Evolutionary conservation across 2,797 vertebrate genomes (phyloP).

Genomic region (Enteromius thamalakanensis): DNA sequence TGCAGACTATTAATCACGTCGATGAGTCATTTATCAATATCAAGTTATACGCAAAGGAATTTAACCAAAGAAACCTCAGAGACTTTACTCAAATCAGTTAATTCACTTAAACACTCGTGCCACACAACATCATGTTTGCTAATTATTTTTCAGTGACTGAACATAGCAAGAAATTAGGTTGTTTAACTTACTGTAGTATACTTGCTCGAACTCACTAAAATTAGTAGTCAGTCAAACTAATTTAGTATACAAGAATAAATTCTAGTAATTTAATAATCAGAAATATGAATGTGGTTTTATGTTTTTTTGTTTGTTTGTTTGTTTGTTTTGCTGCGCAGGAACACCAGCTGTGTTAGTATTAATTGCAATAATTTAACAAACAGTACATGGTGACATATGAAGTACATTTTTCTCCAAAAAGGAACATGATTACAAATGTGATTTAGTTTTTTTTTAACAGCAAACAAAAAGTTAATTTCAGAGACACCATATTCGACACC

Average conservation of each 20-base stretch:
- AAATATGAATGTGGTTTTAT: not conserved
- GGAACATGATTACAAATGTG: too few relatives aligned
- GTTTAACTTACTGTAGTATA: too few relatives aligned
- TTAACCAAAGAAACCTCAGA: not conserved
- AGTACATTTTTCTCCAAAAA: not conserved
- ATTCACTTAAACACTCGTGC: not conserved
- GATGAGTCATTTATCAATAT: slow-evolving; percentile 25
- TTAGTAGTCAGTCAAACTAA: not conserved
- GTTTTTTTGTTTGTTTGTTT: too few relatives aligned
- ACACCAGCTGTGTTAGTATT: not conserved
- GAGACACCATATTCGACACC: too few relatives aligned
- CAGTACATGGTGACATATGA: not conserved
- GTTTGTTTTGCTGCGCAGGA: not conserved
- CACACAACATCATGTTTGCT: not conserved
- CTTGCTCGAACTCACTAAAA: not conserved
- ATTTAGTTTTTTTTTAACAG: too few relatives aligned
- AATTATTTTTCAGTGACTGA: not conserved
- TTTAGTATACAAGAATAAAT: not conserved
- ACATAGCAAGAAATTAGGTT: too few relatives aligned
- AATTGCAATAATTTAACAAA: not conserved
- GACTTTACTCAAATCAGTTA: not conserved
- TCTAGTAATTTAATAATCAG: not conserved
- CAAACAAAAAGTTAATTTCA: too few relatives aligned
- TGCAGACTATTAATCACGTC: slow-evolving; percentile 12
- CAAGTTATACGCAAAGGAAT: not conserved